These are phyloP conservation scores for Acanthiza pusilla DNA, from an alignment of 2,797 vertebrate species.

Conservation along the genomic window DNA sequence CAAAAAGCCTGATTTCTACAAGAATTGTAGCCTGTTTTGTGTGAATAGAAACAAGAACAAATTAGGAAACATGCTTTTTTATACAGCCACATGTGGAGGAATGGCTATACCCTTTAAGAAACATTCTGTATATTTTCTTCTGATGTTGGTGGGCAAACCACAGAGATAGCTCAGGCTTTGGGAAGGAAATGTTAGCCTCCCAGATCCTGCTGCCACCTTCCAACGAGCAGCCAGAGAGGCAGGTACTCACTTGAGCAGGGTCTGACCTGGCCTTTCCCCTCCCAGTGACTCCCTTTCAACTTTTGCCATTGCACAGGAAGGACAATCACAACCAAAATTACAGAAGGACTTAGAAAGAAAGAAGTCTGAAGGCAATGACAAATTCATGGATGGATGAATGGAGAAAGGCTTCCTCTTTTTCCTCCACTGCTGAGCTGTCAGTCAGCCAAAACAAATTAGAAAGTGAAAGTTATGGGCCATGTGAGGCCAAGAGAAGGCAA, in stretches of 20 bases:
- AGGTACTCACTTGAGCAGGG: background rate
- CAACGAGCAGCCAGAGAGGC: background rate
- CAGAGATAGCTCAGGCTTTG: background rate
- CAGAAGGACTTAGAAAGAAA: background rate
- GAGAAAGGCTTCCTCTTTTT: background rate
- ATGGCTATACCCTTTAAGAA: background rate
- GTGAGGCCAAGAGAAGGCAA: background rate
- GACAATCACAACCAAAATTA: background rate
- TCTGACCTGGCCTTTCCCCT: background rate
- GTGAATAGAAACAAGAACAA: background rate
- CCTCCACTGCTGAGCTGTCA: background rate
- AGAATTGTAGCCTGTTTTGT: background rate
- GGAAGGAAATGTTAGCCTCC: background rate
- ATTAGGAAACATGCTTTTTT: background rate
- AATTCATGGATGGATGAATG: background rate
- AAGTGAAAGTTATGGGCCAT: background rate
- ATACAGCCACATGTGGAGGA: accelerated
- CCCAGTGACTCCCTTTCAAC: background rate
- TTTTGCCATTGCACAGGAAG: background rate
- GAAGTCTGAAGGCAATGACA: background rate
- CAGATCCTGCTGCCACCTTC: background rate
- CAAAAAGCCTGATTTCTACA: background rate
- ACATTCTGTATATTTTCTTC: background rate
- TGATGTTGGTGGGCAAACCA: background rate
- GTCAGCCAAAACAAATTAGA: background rate